Base-by-base conservation (phyloP, 2,113 vertebrate species). In the Theristicus caerulescens region DNA sequence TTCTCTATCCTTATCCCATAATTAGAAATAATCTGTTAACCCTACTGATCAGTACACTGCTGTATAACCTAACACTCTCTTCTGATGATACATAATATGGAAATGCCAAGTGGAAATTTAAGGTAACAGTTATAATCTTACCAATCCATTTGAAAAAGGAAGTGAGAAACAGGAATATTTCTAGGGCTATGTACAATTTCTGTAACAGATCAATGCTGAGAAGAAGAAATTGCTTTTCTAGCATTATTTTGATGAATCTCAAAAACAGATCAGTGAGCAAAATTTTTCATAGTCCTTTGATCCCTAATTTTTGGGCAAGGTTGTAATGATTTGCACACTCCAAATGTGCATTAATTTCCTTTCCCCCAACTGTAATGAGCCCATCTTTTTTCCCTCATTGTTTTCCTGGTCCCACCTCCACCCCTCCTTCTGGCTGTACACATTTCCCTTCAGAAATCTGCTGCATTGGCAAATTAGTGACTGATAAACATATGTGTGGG, bases 161-260 rank as follows among this genome's bases (percentile, higher is more conserved):
- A 69, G 24, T 51, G 27, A 94, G 61, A 73, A 88, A 73, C 16
- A 46, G 46, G 38, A 90, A 9, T 59, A 64, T 66, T 94, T 73
- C 89, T 42, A 55, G 59, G 64, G 32, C 52, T 80, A 6, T 6
- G 31, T 51, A 51, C 19, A 58, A 29, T 16, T 95, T 87, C 84
- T 88, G 12, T 61, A 87, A 64, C 58, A 90, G 55, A 94, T 52
- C 47, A 82, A 80, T 72, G 34, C 61, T 90, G 52, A 88, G 69
- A 69, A 78, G 46, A 70, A 87, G 52, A 87, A 95, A 96, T 34
- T 86, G 87, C 62, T 89, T 97, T 96, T 91, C 46, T 79, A 59
- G 46, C 84, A 70, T 80, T 76, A 82, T 94, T 96, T 82, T 88
- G 77, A 93, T 86, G 76, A 91, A 90, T 52, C 77, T 87, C 67